phyloP scores from a whole-genome alignment of 2,113 vertebrate genomes.

The Toxotes jaculatrix region DNA sequence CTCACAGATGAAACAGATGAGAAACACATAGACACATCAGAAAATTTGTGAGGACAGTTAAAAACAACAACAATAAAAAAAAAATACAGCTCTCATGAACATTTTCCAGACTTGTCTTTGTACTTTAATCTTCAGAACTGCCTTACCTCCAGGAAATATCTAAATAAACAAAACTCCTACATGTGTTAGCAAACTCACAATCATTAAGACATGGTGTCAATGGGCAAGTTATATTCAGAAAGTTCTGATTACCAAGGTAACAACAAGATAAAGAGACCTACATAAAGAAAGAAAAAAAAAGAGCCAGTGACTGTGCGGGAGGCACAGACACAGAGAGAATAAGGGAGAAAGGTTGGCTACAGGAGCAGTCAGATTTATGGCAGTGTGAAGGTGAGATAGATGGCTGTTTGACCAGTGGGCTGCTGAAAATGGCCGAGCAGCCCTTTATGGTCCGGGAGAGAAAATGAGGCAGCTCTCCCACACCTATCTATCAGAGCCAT shows the following conservation, averaged over 20 bases:
- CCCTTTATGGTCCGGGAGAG: slow-evolving; percentile 71
- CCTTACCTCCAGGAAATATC: background rate
- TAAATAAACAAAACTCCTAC: background rate
- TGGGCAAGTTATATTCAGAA: background rate
- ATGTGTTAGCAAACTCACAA: background rate
- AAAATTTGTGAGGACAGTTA: too few species aligned
- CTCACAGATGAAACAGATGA: too few species aligned
- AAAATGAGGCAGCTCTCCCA: slow-evolving; percentile 79
- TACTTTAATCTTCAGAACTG: background rate
- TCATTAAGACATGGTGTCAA: background rate
- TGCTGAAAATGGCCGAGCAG: slow-evolving; percentile 73
- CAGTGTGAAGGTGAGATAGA: slow-evolving; percentile 70
- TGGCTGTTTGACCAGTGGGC: slow-evolving; percentile 78
- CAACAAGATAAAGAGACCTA: background rate
- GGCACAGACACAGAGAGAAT: background rate
- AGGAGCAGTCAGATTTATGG: slow-evolving; percentile 74
- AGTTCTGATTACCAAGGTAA: background rate
- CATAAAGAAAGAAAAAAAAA: background rate
- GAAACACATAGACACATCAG: too few species aligned
- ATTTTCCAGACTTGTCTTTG: too few species aligned
- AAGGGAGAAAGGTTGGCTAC: slow-evolving; percentile 2
- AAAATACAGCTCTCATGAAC: too few species aligned
- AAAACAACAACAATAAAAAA: too few species aligned
- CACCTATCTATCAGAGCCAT: slow-evolving; percentile 77
- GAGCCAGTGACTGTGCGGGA: background rate